These are phyloP conservation scores for Bovichtus diacanthus DNA, from an alignment of 2,797 vertebrate genomes.

Conservation along the genomic window DNA sequence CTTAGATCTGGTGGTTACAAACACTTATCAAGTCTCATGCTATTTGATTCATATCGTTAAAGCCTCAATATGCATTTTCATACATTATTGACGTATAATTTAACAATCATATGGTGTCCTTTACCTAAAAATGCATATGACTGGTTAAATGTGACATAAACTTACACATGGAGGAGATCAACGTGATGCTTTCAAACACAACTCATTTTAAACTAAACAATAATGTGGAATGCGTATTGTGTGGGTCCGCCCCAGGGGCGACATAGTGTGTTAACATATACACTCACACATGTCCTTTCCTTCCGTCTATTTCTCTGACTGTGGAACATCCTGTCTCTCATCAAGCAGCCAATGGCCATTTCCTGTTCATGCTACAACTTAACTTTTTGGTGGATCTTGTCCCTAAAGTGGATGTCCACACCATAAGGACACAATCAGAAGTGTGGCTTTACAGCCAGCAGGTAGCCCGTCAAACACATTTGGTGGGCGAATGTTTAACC, in stretches of 20 bases:
- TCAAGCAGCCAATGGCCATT: slow-evolving; percentile 35
- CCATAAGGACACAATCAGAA: not conserved
- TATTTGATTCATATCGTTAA: not conserved
- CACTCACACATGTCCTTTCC: slow-evolving; percentile 61
- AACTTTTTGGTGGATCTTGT: slow-evolving; percentile 9
- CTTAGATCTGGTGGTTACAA: not conserved
- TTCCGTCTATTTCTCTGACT: slow-evolving; percentile 59
- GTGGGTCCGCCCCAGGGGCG: slow-evolving; percentile 48
- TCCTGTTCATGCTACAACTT: slow-evolving; percentile 38
- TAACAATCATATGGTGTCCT: not conserved
- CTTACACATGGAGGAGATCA: not conserved
- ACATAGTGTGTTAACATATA: slow-evolving; percentile 26
- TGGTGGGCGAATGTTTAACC: slow-evolving; percentile 26
- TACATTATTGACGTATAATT: not conserved
- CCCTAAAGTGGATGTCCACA: not conserved
- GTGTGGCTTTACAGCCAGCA: not conserved
- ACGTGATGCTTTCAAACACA: not conserved
- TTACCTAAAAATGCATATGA: not conserved
- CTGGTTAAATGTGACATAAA: not conserved
- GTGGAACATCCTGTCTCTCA: slow-evolving; percentile 64
- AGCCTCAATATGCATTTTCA: not conserved
- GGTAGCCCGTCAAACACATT: not conserved
- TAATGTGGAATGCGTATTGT: slow-evolving; percentile 40
- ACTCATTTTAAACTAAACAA: slow-evolving; percentile 38
- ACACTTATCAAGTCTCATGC: not conserved